These are phyloP conservation scores for Plebejus melissa DNA, from an alignment of 2,888 invertebrate species.

Conservation along the genomic window DNA sequence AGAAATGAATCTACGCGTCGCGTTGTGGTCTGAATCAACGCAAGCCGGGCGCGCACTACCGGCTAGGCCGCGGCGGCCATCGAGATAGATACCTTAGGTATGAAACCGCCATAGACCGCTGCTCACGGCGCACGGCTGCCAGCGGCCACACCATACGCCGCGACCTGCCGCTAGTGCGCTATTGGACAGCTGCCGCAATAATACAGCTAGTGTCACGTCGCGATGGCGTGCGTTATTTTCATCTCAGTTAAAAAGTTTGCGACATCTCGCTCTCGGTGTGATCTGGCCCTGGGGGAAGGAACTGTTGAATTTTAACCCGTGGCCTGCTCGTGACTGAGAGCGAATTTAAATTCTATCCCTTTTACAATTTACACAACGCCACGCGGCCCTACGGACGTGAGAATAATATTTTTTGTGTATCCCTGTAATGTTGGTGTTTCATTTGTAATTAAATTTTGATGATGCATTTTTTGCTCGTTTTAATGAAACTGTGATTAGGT, in stretches of 20 bases:
- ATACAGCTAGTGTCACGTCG: too few relatives aligned
- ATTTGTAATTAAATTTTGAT: not conserved
- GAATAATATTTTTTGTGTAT: conserved; percentile 8
- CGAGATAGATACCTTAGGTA: too few relatives aligned
- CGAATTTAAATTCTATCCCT: conserved; percentile 42
- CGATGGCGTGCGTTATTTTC: not conserved
- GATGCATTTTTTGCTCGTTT: conserved; percentile 7
- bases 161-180: too few relatives aligned
- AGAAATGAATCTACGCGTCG: too few relatives aligned
- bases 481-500: conserved; percentile 1
- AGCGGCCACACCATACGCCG: too few relatives aligned
- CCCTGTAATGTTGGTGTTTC: not conserved
- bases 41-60: too few relatives aligned
- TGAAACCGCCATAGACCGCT: too few relatives aligned
- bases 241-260: too few relatives aligned
- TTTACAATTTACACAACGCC: conserved; percentile 22
- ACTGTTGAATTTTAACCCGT: conserved; percentile 65
- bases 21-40: too few relatives aligned
- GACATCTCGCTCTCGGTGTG: not conserved
- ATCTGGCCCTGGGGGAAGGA: conserved; percentile 41
- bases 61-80: too few relatives aligned
- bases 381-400: conserved; percentile 3
- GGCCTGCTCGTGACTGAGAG: conserved; percentile 37
- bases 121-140: too few relatives aligned
- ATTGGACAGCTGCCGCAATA: too few relatives aligned